phyloP scores from a whole-genome alignment of 2,797 vertebrate species.

The Lophotriccus pileatus region DNA sequence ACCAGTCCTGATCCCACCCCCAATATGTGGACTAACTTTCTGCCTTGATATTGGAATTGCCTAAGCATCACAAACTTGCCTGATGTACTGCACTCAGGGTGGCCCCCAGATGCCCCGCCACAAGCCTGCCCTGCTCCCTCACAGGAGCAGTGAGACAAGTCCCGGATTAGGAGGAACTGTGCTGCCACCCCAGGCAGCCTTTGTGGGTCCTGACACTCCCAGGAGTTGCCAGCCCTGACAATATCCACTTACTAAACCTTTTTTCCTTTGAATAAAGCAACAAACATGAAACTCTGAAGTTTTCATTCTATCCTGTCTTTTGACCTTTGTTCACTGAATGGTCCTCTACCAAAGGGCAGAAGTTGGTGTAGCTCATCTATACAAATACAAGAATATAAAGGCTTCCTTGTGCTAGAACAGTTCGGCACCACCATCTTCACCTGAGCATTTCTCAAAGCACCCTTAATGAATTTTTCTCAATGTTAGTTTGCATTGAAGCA shows the following conservation, averaged over 20 bases:
- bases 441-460: not conserved
- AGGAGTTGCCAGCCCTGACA: not conserved
- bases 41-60: not conserved
- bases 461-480: not conserved
- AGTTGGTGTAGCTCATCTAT: not conserved
- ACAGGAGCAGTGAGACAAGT: not conserved
- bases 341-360: not conserved
- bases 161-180: not conserved
- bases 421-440: not conserved
- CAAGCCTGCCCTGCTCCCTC: not conserved
- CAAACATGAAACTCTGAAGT: not conserved
- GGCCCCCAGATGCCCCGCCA: not conserved
- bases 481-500: not conserved
- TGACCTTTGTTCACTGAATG: not conserved
- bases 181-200: not conserved
- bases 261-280: not conserved
- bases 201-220: fast-evolving
- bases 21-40: not conserved
- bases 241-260: not conserved
- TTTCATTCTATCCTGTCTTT: not conserved
- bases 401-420: not conserved
- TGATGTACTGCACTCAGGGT: not conserved
- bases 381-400: not conserved
- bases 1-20: not conserved
- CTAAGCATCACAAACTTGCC: not conserved